Base-by-base conservation (phyloP, 2,797 vertebrate genomes). In the Hyperoplus immaculatus region DNA sequence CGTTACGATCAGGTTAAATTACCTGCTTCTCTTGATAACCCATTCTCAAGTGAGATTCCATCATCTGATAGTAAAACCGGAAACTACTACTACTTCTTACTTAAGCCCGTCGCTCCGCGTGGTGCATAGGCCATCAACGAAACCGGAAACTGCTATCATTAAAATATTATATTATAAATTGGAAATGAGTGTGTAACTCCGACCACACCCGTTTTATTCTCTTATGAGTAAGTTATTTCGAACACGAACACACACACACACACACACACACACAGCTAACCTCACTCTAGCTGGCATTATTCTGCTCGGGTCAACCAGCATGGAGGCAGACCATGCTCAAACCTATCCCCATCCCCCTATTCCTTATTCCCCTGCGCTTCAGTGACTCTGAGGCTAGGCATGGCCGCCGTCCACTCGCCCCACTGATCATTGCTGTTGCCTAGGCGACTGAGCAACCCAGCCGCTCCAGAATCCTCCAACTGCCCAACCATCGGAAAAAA, bases 351-450 rank as follows among this genome's bases (percentile, higher is more conserved):
- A 79, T 70, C 77, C 81, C 78, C 78, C 75, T 54, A 49, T 83
- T 77, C 74, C 74, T 82, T 60, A 62, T 82, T 87, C 77, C 74
- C 69, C 65, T 84, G 59, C 54, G 80, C 93, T 89, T 86, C 90
- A 89, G 69, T 76, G 84, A 72, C 63, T 86, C 82, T 6, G 47
- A 82, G 84, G 81, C 86, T 67, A 85, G 81, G 78, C 83, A 54
- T 88, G 84, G 86, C 85, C 72, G 70, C 85, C 55, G 60, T 92
- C 89, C 87, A 75, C 83, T 90, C 87, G 71, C 89, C 89, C 92
- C 88, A 80, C 68, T 91, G 91, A 92, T 90, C 85, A 90, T 82
- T 61, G 80, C 73, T n/a, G 93, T 93, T 91, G 89, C 90, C 89
- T 65, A 73, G 86, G 90, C 83, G 73, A 93, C 89, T 3, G 78